Evolutionary conservation across 2,113 vertebrate genomes (phyloP).

Genomic region (Caloenas nicobarica): DNA sequence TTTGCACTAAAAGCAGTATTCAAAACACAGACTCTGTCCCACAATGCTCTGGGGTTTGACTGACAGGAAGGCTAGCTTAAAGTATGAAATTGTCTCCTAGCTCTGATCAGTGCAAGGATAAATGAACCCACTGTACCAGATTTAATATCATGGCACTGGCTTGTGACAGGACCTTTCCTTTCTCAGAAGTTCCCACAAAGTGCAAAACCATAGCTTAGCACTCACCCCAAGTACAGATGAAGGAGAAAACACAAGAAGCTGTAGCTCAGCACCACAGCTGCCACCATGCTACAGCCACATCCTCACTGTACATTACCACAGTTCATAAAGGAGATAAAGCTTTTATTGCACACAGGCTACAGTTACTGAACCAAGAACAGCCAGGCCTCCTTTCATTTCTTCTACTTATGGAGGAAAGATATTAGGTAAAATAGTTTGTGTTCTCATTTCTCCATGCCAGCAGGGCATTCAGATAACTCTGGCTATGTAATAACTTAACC

Average conservation of each 20-base stretch:
- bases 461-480: not conserved
- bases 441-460: not conserved
- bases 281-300: not conserved
- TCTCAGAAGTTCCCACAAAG: not conserved
- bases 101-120: not conserved
- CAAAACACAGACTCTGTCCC: not conserved
- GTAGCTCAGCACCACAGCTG: not conserved
- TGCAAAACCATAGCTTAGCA: not conserved
- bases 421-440: not conserved
- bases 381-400: not conserved
- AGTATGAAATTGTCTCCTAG: not conserved
- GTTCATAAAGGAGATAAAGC: not conserved
- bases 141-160: not conserved
- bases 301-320: not conserved
- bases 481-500: not conserved
- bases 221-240: fast-evolving
- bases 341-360: not conserved
- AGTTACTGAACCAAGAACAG: not conserved
- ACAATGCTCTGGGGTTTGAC: not conserved
- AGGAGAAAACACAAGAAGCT: not conserved
- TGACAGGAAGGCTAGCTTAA: not conserved
- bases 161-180: not conserved
- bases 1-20: not conserved
- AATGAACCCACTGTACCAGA: fast-evolving
- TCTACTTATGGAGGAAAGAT: not conserved